A percentile compares a stretch with the other conserved stretches of the same genome.
Evolutionary conservation across 2,888 invertebrate species (phyloP).

Genomic region (Tetranychus piercei): DNA sequence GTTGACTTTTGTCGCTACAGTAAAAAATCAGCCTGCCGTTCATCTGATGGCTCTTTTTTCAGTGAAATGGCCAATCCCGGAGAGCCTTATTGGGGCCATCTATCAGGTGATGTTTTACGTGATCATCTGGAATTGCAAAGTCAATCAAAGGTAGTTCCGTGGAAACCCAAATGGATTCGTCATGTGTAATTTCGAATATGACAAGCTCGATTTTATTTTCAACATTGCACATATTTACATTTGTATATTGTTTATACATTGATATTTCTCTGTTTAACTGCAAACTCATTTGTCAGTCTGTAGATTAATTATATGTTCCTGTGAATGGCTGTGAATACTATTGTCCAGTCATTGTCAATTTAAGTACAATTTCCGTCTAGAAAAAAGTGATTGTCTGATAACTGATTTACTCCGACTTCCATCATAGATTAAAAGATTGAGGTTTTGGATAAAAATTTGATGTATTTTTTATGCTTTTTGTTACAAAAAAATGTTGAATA

Average conservation of each 20-base stretch:
- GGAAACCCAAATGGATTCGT: neutral
- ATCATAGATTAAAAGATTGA: too few relatives aligned
- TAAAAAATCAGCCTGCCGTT: neutral
- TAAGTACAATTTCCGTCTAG: neutral
- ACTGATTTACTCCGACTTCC: neutral
- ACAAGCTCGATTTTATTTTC: too few relatives aligned
- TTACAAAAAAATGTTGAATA: too few relatives aligned
- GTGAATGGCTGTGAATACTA: too few relatives aligned
- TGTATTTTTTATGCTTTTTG: too few relatives aligned
- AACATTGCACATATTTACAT: too few relatives aligned
- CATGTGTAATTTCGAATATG: neutral
- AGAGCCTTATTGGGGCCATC: slow-evolving; percentile 9
- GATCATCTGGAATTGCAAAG: neutral
- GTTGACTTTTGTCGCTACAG: slow-evolving; percentile 17
- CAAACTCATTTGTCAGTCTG: too few relatives aligned
- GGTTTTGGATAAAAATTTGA: too few relatives aligned
- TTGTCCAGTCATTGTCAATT: neutral
- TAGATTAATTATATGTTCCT: too few relatives aligned
- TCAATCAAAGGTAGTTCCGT: neutral
- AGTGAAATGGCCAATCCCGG: slow-evolving; percentile 3
- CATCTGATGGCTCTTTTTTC: slow-evolving; percentile 15
- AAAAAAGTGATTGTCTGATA: neutral
- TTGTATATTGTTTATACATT: too few relatives aligned
- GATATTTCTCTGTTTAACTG: too few relatives aligned
- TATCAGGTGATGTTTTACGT: slow-evolving; percentile 4